Base-by-base conservation (phyloP, 1,140 invertebrate species). In the Drosophila setifemur region DNA sequence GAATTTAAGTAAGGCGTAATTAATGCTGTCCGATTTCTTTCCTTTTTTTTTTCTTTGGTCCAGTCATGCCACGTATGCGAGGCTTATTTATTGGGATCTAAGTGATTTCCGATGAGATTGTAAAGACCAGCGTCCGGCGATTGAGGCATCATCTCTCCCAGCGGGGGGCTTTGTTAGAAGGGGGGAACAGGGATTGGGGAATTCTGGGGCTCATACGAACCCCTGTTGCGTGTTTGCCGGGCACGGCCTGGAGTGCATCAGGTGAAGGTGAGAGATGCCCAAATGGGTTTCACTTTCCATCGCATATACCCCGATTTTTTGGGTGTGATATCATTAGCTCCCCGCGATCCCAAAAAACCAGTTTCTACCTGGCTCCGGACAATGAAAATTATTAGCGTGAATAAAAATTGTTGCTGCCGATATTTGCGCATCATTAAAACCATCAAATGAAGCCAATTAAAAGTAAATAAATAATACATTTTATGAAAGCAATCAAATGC, bases 1-100 rank as follows among this genome's bases (percentile, higher is more conserved):
- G 88, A 90, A 89, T 89, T 89, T 89, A 90, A 89, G 85, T 87
- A 90, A 90, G 73, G 77, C 89, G 85, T 89, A 90, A 90, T 90
- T 89, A 90, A 90, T 90, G 88, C 72, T 72, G 55, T 67, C 83
- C 48, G 42, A 14, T 14, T n/a, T n/a, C 19, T 21, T 28, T 42
- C 26, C 8, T 37, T 14, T 40, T 43, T 14, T 44, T 44, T 31
- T 12, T n/a, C 26, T 63, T 21, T 23, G 21, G 48, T 11, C 64
- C 33, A 69, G 66, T 55, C 57, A 73, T 82, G 58, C 64, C 57
- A 60, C 53, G 57, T 74, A 70, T 78, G 70, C 45, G 43, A 61
- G 53, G 74, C 44, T 89, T 88, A 90, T 90, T 90, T 89, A 90
- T 90, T 88, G 88, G 85, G 88, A 87, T 89, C 88, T 90, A 90